phyloP scores from a whole-genome alignment of 2,888 invertebrate species.

The Parascotia fuliginaria region DNA sequence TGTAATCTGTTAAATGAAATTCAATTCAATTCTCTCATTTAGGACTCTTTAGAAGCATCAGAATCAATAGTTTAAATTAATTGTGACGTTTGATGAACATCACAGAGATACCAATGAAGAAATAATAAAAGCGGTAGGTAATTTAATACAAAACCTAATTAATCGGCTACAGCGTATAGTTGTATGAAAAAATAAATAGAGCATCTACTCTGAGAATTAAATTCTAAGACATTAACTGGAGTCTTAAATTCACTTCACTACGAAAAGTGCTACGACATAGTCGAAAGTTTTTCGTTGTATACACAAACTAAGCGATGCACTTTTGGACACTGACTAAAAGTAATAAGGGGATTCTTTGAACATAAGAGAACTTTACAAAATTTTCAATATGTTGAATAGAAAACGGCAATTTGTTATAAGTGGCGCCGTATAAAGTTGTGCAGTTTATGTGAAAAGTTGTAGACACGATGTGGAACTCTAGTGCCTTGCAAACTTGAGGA shows the following conservation, averaged over 20 bases:
- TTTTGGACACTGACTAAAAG: conserved; percentile 38
- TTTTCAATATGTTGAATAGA: conserved; percentile 69
- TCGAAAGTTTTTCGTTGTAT: conserved; percentile 21
- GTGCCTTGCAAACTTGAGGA: conserved; percentile 68
- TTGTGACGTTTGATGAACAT: too few species aligned
- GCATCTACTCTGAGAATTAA: too few species aligned
- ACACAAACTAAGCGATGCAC: conserved; percentile 26
- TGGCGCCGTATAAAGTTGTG: conserved; percentile 70
- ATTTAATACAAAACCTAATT: too few species aligned
- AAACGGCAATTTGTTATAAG: conserved; percentile 72
- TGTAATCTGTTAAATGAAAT: too few species aligned
- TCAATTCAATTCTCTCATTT: too few species aligned
- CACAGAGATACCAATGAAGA: too few species aligned
- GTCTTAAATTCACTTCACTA: background rate
- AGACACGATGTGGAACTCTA: conserved; percentile 65
- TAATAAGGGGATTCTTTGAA: conserved; percentile 35
- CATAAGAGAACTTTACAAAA: conserved; percentile 51
- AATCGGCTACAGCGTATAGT: too few species aligned
- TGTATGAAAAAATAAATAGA: too few species aligned
- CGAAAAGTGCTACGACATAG: conserved; percentile 3
- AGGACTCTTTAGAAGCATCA: too few species aligned
- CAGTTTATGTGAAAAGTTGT: conserved; percentile 82
- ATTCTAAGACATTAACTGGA: too few species aligned
- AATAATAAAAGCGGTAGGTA: too few species aligned
- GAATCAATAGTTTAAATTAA: too few species aligned